Evolutionary conservation across 92 coral and sea anemone genomes (phyloP).

Genomic region (Pocillopora meandrina): DNA sequence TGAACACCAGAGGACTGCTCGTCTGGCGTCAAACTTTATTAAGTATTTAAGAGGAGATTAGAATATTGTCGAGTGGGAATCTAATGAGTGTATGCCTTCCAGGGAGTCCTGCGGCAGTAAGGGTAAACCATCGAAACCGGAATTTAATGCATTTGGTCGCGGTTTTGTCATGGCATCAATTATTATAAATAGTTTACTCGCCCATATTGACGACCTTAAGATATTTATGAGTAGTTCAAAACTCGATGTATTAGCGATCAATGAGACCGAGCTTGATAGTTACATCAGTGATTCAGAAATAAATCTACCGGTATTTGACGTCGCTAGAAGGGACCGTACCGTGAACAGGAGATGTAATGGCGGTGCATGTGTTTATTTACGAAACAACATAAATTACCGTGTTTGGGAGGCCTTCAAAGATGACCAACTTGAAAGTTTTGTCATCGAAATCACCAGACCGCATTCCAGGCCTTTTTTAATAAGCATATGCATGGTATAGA

Average conservation of each 20-base stretch:
- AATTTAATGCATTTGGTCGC: neutral
- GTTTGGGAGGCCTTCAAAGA: slow-evolving; percentile 20
- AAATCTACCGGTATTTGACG: neutral
- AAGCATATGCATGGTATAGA: no score
- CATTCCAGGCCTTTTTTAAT: neutral
- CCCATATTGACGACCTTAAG: neutral
- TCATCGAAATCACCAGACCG: slow-evolving; percentile 3
- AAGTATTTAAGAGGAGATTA: neutral
- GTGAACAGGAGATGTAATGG: slow-evolving; percentile 41
- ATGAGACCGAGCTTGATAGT: neutral
- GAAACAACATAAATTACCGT: slow-evolving; percentile 17
- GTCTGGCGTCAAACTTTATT: neutral
- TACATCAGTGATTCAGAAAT: neutral
- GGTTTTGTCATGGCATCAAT: neutral
- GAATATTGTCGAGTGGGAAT: neutral
- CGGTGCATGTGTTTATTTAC: slow-evolving; percentile 35
- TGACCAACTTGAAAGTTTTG: slow-evolving; percentile 4
- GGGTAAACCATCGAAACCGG: neutral
- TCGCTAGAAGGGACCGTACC: slow-evolving; percentile 16
- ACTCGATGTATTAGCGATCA: neutral
- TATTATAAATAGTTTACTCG: neutral
- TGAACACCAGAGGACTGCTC: slow-evolving; percentile 45
- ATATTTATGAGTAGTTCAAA: neutral
- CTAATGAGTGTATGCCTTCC: neutral
- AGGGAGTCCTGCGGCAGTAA: neutral